These are phyloP conservation scores for Sylvilagus bachmani DNA, from an alignment of 2,113 vertebrate genomes.

Conservation along the genomic window DNA sequence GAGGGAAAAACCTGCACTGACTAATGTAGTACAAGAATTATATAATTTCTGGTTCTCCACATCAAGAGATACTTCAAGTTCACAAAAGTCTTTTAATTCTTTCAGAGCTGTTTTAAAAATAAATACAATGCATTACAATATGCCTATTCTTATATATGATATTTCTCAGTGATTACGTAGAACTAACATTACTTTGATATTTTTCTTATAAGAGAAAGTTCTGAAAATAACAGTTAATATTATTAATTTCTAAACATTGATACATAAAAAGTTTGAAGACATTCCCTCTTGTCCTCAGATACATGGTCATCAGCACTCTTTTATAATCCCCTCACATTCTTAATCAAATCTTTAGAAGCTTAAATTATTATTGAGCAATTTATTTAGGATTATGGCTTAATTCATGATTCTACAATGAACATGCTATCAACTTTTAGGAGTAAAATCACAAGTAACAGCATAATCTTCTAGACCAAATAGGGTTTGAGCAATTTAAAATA, in stretches of 20 bases:
- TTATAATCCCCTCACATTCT: conserved; percentile 85
- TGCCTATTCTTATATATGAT: background rate
- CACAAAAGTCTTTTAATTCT: background rate
- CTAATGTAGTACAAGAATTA: background rate
- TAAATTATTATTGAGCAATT: conserved; percentile 90
- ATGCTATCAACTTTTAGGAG: conserved; percentile 84
- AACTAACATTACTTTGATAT: background rate
- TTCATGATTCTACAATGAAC: conserved; percentile 82
- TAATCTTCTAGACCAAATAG: conserved; percentile 84
- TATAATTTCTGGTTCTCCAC: conserved; percentile 5
- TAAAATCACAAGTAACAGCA: conserved; percentile 85
- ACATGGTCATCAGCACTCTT: conserved; percentile 80
- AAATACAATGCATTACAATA: background rate
- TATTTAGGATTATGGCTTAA: conserved; percentile 89
- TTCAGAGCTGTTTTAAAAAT: conserved; percentile 37
- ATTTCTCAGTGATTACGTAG: background rate
- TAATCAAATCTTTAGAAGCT: conserved; percentile 87
- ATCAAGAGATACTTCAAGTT: background rate
- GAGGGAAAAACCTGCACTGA: background rate
- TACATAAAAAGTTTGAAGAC: conserved; percentile 77
- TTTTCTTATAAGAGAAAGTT: conserved; percentile 51
- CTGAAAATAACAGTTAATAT: conserved; percentile 70
- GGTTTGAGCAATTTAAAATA: conserved; percentile 84
- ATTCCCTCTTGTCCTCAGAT: conserved; percentile 80
- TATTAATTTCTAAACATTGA: conserved; percentile 71